Conservation (phyloP, 1,140 invertebrate species). For the Hermetia illucens region DNA sequence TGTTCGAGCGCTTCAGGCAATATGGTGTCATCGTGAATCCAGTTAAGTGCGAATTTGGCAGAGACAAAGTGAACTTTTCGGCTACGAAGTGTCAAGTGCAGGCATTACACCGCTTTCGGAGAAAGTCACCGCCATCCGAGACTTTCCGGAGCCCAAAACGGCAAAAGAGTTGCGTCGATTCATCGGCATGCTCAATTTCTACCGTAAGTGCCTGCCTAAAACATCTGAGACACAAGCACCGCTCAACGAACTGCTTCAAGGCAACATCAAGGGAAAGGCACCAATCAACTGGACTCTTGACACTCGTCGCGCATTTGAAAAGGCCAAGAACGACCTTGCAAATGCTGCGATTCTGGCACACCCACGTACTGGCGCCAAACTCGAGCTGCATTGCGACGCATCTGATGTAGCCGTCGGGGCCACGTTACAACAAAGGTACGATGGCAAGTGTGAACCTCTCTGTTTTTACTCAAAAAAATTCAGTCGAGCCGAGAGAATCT, state of each 20-base stretch:
- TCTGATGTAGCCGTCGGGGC: slow-evolving; percentile 13
- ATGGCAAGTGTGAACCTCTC: neutral
- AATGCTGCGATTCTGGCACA: slow-evolving; percentile 10
- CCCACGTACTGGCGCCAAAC: slow-evolving; percentile 2
- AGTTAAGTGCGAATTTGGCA: slow-evolving; percentile 14
- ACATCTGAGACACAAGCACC: slow-evolving; percentile 12
- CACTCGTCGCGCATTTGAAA: slow-evolving; percentile 9
- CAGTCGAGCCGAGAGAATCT: slow-evolving; percentile 12
- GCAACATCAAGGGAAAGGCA: slow-evolving; percentile 14
- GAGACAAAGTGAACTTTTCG: slow-evolving; percentile 5
- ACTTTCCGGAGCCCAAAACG: slow-evolving; percentile 11
- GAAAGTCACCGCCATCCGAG: neutral
- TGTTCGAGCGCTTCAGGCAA: slow-evolving; percentile 12
- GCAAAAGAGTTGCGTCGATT: slow-evolving; percentile 24
- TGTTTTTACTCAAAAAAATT: neutral
- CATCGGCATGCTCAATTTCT: slow-evolving; percentile 30
- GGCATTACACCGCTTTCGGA: slow-evolving; percentile 14
- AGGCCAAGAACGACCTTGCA: slow-evolving; percentile 14
- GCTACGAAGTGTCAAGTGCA: slow-evolving; percentile 11
- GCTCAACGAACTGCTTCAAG: slow-evolving; percentile 10
- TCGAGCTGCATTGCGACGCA: slow-evolving; percentile 12
- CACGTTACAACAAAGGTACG: slow-evolving; percentile 11
- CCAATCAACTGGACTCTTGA: slow-evolving; percentile 6
- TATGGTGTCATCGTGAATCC: slow-evolving; percentile 19
- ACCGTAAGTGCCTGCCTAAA: slow-evolving; percentile 16